Evolutionary conservation across 2,888 invertebrate genomes (phyloP), one percentile per base, ranked within the genome.

Genomic region (Eurytoma adleriae): DNA sequence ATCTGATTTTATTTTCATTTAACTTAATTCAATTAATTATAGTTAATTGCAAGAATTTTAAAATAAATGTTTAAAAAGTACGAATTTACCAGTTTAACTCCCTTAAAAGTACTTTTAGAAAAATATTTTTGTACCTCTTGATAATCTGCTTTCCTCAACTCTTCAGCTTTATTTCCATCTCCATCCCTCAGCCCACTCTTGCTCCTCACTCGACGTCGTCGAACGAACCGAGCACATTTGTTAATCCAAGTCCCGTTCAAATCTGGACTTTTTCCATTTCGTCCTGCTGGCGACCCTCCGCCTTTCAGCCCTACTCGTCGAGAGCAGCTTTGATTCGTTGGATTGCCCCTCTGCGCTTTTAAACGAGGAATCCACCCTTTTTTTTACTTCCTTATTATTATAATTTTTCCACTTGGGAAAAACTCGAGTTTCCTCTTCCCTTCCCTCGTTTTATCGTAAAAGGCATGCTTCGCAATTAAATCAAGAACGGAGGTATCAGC

Each of bases 261-360:
- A 79, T 57, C 57, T 69, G 16, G 57, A 48, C 64, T 74, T 79
- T 66, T 68, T 72, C 54, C 61, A 69, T 70, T 69, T 56, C 61
- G 64, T 12, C 50, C 56, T 18, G 56, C 27, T 59, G 52, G 64
- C 79, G 52, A 74, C 48, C 16, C 69, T 78, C 71, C 67, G 40
- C 77, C 79, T 54, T 79, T 75, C 79, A 80, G 66, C 77, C 78
- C 78, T 80, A 62, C 79, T 82, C 40, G 40, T 40, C 61, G 57
- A 79, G 73, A 77, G 77, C 72, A 78, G 79, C 83, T 84, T 83
- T 83, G 83, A 83, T 83, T 84, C 81, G 66, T 78, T 74, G 72
- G 75, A 81, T 81, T 77, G 71, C 72, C 54, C 80, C 70, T 59
- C 20, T 18, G 20, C 52, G n/a, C 54, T 72, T 56, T 61, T 59